phyloP scores from a whole-genome alignment of 2,888 invertebrate genomes.

The Stictocephala bisonia region DNA sequence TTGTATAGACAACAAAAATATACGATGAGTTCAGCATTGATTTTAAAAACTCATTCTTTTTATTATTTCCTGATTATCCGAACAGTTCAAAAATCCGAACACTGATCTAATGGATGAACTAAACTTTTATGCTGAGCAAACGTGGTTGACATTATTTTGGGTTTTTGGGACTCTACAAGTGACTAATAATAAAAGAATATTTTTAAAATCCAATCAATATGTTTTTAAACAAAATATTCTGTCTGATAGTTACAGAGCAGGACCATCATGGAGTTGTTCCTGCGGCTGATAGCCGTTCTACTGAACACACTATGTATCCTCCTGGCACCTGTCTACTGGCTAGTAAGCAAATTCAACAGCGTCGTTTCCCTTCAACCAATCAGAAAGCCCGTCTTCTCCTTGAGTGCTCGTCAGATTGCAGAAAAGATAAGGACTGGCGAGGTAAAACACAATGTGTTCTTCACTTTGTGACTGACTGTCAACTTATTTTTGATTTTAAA shows the following conservation, averaged over 20 bases:
- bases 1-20: neutral
- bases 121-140: too few relatives aligned
- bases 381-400: slow-evolving; percentile 50
- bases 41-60: neutral
- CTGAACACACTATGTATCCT: slow-evolving; percentile 11
- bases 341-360: neutral
- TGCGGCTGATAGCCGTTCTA: slow-evolving; percentile 23
- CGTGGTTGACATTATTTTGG: too few relatives aligned
- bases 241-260: too few relatives aligned
- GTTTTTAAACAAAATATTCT: too few relatives aligned
- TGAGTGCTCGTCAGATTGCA: slow-evolving; percentile 61
- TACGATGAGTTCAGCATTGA: neutral
- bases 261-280: slow-evolving; percentile 40
- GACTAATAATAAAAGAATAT: too few relatives aligned
- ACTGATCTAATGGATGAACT: too few relatives aligned
- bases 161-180: too few relatives aligned
- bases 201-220: too few relatives aligned
- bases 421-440: slow-evolving; percentile 62
- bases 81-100: too few relatives aligned
- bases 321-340: slow-evolving; percentile 38
- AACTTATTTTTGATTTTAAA: too few relatives aligned
- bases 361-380: slow-evolving; percentile 40
- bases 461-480: too few relatives aligned
- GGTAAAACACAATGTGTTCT: too few relatives aligned
- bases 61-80: slow-evolving; percentile 1